Conservation (phyloP, 2,888 invertebrate genomes). For the Conchocele bisecta region DNA sequence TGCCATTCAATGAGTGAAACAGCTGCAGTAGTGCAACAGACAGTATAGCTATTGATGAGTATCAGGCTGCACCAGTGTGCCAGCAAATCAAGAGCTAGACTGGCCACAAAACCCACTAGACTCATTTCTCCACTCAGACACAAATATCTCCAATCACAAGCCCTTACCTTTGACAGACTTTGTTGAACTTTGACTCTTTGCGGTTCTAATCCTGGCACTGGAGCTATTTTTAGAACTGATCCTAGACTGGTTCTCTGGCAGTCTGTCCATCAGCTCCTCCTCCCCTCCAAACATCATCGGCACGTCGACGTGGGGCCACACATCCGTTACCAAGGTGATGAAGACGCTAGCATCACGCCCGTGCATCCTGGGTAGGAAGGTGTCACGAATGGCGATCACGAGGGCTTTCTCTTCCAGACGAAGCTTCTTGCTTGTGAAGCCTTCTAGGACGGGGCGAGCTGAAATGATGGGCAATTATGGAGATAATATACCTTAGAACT, state of each 20-base stretch:
- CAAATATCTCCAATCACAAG: not conserved
- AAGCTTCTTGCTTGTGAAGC: constrained; percentile 46
- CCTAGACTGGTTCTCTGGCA: constrained; percentile 59
- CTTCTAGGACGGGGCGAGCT: constrained; percentile 43
- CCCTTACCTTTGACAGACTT: constrained; percentile 74
- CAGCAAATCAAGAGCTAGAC: not conserved
- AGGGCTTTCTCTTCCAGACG: constrained; percentile 73
- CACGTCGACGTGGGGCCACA: constrained; percentile 77
- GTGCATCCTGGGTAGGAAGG: constrained; percentile 78
- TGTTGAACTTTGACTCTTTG: constrained; percentile 69
- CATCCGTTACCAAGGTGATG: constrained; percentile 73
- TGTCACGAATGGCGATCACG: constrained; percentile 77
- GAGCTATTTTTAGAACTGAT: constrained; percentile 56
- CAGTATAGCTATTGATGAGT: no score
- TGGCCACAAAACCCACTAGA: no score
- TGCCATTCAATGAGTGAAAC: no score
- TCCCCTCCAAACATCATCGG: constrained; percentile 75
- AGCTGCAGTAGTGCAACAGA: no score
- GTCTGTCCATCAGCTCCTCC: constrained; percentile 56
- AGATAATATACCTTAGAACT: no score
- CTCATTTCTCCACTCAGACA: not conserved
- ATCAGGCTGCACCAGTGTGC: no score
- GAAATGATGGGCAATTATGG: not conserved
- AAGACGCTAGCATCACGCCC: constrained; percentile 78
- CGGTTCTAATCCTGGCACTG: constrained; percentile 61